Conservation (phyloP, 2,797 vertebrate species). For the Pipistrellus kuhlii region DNA sequence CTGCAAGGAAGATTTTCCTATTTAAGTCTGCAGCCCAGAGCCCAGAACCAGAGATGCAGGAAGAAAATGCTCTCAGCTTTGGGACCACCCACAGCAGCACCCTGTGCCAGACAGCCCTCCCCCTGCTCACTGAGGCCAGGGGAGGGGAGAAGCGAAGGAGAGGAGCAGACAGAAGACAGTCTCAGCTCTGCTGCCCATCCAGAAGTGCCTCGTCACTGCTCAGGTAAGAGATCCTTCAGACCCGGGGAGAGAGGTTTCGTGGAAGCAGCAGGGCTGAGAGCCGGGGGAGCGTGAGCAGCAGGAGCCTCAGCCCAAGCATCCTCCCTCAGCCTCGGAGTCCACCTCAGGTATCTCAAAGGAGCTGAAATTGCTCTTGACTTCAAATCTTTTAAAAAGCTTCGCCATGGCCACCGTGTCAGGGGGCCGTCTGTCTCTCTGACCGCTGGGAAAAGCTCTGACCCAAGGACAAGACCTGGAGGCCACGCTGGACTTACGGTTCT, state of each 20-base stretch:
- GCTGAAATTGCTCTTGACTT: neutral
- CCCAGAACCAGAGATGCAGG: neutral
- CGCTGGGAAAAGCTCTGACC: neutral
- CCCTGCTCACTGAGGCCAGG: neutral
- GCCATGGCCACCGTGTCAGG: neutral
- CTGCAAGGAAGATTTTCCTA: neutral
- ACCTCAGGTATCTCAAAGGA: neutral
- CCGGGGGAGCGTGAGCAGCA: fast-evolving
- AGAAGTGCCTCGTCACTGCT: neutral
- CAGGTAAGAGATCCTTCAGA: neutral
- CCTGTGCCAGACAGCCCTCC: neutral
- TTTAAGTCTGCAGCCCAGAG: neutral
- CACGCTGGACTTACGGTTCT: fast-evolving
- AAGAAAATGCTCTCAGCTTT: neutral
- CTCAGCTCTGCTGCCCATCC: neutral
- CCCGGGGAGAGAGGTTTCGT: neutral
- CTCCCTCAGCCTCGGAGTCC: neutral
- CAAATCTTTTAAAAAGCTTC: neutral
- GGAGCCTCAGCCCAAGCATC: neutral
- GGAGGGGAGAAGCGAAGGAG: neutral
- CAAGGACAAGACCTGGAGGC: neutral
- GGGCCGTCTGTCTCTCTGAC: neutral
- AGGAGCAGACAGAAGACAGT: neutral
- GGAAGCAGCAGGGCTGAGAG: neutral
- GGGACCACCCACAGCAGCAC: neutral